phyloP scores from a whole-genome alignment of 2,888 invertebrate genomes.

The Pandemis heparana region DNA sequence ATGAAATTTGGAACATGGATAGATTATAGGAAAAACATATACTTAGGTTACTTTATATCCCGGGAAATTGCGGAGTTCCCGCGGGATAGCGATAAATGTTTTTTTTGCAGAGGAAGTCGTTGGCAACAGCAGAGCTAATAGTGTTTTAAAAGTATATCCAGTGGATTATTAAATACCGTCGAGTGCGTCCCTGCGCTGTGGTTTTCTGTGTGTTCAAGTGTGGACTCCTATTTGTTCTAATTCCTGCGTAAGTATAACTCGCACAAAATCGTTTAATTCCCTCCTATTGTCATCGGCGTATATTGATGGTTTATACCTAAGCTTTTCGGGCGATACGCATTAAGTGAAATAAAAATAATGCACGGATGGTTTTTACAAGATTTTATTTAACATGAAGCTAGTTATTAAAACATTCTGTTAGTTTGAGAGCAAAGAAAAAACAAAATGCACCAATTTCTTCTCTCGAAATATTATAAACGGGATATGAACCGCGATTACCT shows the following conservation, averaged over 20 bases:
- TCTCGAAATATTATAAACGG: too few species aligned
- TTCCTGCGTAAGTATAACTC: constrained; percentile 81
- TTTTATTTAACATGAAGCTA: too few species aligned
- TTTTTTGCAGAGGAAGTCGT: background rate
- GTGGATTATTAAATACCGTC: background rate
- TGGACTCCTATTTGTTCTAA: constrained; percentile 82
- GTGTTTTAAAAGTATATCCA: background rate
- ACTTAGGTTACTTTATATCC: too few species aligned
- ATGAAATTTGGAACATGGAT: too few species aligned
- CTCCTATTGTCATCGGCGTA: constrained; percentile 47
- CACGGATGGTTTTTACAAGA: too few species aligned
- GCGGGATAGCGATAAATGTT: background rate
- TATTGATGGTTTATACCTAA: constrained; percentile 34
- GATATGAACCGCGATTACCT: too few species aligned
- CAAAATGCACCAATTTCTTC: too few species aligned
- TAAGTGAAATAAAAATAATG: background rate
- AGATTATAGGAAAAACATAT: too few species aligned
- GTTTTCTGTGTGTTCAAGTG: constrained; percentile 84
- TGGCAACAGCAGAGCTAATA: background rate
- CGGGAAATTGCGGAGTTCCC: background rate
- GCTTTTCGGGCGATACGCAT: background rate
- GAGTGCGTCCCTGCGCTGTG: constrained; percentile 77
- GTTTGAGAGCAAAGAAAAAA: too few species aligned
- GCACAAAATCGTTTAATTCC: constrained; percentile 57
- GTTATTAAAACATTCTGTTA: too few species aligned